phyloP scores from a whole-genome alignment of 2,888 invertebrate genomes.

The Platypus cylindrus region DNA sequence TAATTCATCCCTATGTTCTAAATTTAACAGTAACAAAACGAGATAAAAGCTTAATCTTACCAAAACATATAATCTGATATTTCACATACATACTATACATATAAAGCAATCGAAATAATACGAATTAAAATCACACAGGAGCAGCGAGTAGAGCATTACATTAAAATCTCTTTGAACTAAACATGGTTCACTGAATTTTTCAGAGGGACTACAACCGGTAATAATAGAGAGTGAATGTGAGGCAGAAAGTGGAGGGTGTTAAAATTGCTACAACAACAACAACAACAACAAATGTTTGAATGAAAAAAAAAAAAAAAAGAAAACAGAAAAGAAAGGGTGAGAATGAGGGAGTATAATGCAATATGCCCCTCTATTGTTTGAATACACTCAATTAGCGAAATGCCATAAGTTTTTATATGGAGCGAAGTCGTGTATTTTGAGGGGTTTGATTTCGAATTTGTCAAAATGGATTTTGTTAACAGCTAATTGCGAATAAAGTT shows the following conservation, averaged over 20 bases:
- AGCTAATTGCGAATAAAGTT: no score
- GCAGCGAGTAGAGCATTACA: no score
- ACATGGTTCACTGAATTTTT: slow-evolving; percentile 29
- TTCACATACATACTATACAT: slow-evolving; percentile 21
- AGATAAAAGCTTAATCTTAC: no score
- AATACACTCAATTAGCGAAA: slow-evolving; percentile 35
- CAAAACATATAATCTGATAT: slow-evolving; percentile 34
- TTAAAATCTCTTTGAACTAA: slow-evolving; percentile 33
- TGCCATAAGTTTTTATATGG: slow-evolving; percentile 26
- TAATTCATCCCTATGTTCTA: background rate
- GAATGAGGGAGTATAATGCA: no score
- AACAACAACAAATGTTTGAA: background rate
- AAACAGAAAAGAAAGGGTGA: no score
- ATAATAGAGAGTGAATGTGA: no score
- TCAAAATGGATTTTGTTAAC: no score
- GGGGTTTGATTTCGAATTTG: no score
- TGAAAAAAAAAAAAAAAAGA: no score
- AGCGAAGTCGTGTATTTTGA: no score
- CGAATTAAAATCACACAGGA: slow-evolving; percentile 35
- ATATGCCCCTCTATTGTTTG: slow-evolving; percentile 30
- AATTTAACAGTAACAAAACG: no score
- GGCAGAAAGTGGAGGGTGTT: slow-evolving; percentile 27
- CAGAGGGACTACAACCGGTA: no score
- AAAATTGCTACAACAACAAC: slow-evolving; percentile 21
- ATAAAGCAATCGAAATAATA: slow-evolving; percentile 34